These are phyloP conservation scores for Nothoprocta perdicaria DNA, from an alignment of 2,113 vertebrate species.

Conservation along the genomic window DNA sequence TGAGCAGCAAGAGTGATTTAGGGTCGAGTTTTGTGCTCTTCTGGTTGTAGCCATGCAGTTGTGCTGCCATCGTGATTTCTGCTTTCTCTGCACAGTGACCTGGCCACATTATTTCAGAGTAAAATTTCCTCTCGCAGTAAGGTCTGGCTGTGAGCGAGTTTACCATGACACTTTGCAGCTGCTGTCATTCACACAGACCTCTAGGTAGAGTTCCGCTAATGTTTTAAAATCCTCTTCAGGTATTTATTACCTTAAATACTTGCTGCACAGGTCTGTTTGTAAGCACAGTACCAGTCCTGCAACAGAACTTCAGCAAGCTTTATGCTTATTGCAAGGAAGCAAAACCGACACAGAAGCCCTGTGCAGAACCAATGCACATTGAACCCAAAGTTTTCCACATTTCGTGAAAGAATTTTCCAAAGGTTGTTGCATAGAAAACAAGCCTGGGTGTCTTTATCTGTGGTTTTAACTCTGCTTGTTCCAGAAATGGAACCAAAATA, in stretches of 20 bases:
- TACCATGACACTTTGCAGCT: not conserved
- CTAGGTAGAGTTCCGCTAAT: not conserved
- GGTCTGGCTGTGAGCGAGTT: not conserved
- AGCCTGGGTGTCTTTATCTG: not conserved
- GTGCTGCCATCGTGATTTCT: not conserved
- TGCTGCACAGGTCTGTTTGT: not conserved
- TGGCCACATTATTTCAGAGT: not conserved
- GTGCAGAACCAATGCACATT: not conserved
- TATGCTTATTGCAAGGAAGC: not conserved
- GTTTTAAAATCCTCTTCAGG: not conserved
- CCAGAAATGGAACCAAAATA: not conserved
- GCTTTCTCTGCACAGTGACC: not conserved
- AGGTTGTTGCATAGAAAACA: not conserved
- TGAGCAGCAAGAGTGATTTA: not conserved
- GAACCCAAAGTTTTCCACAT: not conserved
- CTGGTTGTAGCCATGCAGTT: not conserved
- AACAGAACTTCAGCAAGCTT: slow-evolving; percentile 20
- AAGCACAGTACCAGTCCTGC: not conserved
- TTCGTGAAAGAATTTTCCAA: not conserved
- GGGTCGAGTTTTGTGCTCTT: not conserved
- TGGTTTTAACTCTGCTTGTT: not conserved
- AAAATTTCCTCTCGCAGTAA: not conserved
- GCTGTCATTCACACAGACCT: not conserved
- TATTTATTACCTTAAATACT: not conserved
- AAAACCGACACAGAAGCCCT: not conserved